These are phyloP conservation scores for Andricus curvator DNA, from an alignment of 2,888 invertebrate species.

Conservation along the genomic window DNA sequence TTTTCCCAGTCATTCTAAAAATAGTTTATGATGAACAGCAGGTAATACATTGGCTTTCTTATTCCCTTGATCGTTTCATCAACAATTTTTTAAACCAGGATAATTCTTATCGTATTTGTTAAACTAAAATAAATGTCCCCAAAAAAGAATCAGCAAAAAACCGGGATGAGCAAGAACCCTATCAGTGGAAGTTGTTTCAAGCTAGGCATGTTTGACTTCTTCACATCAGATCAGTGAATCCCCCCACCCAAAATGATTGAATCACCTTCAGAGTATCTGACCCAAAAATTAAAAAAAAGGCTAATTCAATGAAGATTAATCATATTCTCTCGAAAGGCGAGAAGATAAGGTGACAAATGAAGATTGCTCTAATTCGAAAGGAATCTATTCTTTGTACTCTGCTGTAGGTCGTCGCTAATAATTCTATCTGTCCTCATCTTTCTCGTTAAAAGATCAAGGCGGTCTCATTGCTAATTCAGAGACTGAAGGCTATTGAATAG, in stretches of 20 bases:
- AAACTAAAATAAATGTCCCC: too few species aligned
- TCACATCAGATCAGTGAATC: neutral
- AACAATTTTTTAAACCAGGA: too few species aligned
- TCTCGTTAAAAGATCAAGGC: constrained; percentile 29
- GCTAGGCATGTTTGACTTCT: neutral
- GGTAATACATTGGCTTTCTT: too few species aligned
- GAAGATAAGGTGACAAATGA: neutral
- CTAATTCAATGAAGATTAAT: neutral
- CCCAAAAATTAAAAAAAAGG: neutral
- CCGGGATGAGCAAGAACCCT: too few species aligned
- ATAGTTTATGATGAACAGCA: too few species aligned
- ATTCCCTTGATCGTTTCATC: too few species aligned
- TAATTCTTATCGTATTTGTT: too few species aligned
- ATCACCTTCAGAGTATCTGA: neutral
- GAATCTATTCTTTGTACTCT: neutral
- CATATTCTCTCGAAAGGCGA: neutral
- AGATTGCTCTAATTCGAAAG: neutral
- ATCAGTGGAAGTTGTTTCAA: too few species aligned
- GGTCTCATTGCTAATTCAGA: constrained; percentile 13
- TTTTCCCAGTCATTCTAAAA: too few species aligned
- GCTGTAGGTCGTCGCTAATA: constrained; percentile 25
- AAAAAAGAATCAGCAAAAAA: too few species aligned
- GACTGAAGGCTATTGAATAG: constrained; percentile 11
- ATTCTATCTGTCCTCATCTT: neutral
- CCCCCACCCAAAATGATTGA: neutral